Percentiles rank a stretch among this genome's conserved stretches.
These are phyloP conservation scores for Lasius fuliginosus DNA, from an alignment of 2,888 invertebrate genomes.

Conservation along the genomic window DNA sequence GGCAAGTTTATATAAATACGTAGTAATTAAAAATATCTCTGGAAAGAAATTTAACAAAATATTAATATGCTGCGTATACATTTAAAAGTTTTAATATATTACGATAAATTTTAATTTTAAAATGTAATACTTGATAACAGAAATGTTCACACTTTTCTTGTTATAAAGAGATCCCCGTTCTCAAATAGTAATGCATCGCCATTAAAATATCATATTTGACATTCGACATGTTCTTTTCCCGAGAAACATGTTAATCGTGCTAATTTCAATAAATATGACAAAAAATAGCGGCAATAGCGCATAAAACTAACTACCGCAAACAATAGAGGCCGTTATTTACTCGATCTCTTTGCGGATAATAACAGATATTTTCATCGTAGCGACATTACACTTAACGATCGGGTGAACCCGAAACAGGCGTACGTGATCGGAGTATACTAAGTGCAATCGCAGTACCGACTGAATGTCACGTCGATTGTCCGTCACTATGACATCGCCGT, in stretches of 20 bases:
- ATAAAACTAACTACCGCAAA: background rate
- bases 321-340: background rate
- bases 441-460: slow-evolving; percentile 47
- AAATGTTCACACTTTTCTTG: background rate
- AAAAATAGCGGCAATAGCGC: background rate
- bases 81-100: background rate
- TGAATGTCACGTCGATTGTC: slow-evolving; percentile 67
- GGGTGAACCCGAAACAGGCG: slow-evolving; percentile 21
- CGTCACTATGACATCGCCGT: slow-evolving; percentile 59
- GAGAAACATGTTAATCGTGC: background rate
- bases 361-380: background rate
- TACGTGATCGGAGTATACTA: slow-evolving; percentile 56
- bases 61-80: background rate
- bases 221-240: background rate
- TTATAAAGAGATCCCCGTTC: background rate
- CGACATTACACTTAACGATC: slow-evolving; percentile 24
- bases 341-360: background rate
- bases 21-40: slow-evolving; percentile 4
- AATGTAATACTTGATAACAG: background rate
- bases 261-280: slow-evolving; percentile 6
- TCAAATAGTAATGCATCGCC: background rate
- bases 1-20: background rate
- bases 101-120: background rate
- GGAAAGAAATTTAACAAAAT: background rate
- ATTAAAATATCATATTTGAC: background rate